phyloP scores from a whole-genome alignment of 2,797 vertebrate genomes.

The Gobio occitaniae region DNA sequence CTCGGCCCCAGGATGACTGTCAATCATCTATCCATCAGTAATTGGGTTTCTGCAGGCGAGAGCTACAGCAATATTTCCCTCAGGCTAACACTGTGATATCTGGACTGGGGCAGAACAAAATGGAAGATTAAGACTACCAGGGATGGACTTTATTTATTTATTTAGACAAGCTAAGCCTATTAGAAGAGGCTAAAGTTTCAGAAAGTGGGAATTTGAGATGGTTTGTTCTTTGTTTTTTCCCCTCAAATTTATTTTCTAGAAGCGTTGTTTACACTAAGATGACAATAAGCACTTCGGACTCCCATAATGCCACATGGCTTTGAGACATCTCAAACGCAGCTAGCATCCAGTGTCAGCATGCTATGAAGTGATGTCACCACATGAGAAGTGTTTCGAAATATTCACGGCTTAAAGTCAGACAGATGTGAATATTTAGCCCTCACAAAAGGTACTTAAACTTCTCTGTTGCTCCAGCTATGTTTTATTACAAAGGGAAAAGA shows the following conservation, averaged over 20 bases:
- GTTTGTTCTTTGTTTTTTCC: background rate
- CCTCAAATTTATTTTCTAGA: background rate
- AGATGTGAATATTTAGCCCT: slow-evolving; percentile 10
- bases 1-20: slow-evolving; percentile 47
- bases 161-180: slow-evolving; percentile 10
- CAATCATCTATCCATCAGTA: slow-evolving; percentile 60
- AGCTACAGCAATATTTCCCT: slow-evolving; percentile 53
- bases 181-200: slow-evolving; percentile 16
- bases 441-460: slow-evolving; percentile 6
- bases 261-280: background rate
- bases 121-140: slow-evolving; percentile 49
- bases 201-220: slow-evolving; percentile 1
- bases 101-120: slow-evolving; percentile 49
- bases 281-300: background rate
- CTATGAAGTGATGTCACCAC: slow-evolving; percentile 5
- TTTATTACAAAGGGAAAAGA: background rate
- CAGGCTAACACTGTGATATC: slow-evolving; percentile 50
- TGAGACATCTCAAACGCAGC: background rate
- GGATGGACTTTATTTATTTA: slow-evolving; percentile 35
- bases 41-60: slow-evolving; percentile 47
- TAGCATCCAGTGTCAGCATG: background rate
- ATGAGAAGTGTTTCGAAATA: slow-evolving; percentile 1
- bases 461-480: background rate
- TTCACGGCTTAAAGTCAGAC: slow-evolving; percentile 19
- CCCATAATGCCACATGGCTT: background rate